Conservation (phyloP, 2,888 invertebrate genomes). For the Netelia fuscicornis region DNA sequence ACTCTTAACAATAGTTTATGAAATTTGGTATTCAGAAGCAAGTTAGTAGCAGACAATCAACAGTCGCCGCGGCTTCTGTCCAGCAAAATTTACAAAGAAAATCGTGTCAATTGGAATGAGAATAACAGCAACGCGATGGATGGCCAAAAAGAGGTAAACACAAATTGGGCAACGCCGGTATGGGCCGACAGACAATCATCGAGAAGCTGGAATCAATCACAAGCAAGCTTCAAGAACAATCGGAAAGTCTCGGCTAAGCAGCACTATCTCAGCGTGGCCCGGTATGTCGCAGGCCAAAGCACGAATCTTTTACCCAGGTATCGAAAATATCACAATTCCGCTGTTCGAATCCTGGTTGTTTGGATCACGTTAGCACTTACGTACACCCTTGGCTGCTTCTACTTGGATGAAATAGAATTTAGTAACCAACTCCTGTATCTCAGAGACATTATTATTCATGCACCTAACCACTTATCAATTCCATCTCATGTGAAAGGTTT, state of each 20-base stretch:
- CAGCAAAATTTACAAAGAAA: slow-evolving; percentile 84
- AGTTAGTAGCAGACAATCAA: slow-evolving; percentile 78
- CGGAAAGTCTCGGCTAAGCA: slow-evolving; percentile 87
- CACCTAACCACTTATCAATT: slow-evolving; percentile 17
- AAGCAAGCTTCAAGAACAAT: slow-evolving; percentile 81
- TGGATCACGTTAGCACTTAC: slow-evolving; percentile 50
- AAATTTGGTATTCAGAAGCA: slow-evolving; percentile 75
- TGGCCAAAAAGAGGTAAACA: slow-evolving; percentile 77
- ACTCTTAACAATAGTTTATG: slow-evolving; percentile 28
- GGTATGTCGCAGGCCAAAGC: slow-evolving; percentile 91
- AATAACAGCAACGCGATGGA: slow-evolving; percentile 81
- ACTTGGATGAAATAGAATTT: slow-evolving; percentile 40
- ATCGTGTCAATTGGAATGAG: slow-evolving; percentile 85
- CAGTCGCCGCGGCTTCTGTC: slow-evolving; percentile 75
- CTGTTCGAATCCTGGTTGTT: slow-evolving; percentile 53
- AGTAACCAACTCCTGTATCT: slow-evolving; percentile 18
- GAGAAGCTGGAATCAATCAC: slow-evolving; percentile 77
- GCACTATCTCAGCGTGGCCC: slow-evolving; percentile 91
- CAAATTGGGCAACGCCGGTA: slow-evolving; percentile 80
- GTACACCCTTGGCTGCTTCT: slow-evolving; percentile 53
- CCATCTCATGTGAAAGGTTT: neutral
- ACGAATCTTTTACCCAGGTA: slow-evolving; percentile 83
- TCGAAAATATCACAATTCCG: slow-evolving; percentile 67
- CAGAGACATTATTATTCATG: neutral
- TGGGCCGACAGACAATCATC: slow-evolving; percentile 80